A percentile compares a stretch with the other conserved stretches of the same genome.
Evolutionary conservation across 2,113 vertebrate genomes (phyloP).

Genomic region (Micronycteris hirsuta): DNA sequence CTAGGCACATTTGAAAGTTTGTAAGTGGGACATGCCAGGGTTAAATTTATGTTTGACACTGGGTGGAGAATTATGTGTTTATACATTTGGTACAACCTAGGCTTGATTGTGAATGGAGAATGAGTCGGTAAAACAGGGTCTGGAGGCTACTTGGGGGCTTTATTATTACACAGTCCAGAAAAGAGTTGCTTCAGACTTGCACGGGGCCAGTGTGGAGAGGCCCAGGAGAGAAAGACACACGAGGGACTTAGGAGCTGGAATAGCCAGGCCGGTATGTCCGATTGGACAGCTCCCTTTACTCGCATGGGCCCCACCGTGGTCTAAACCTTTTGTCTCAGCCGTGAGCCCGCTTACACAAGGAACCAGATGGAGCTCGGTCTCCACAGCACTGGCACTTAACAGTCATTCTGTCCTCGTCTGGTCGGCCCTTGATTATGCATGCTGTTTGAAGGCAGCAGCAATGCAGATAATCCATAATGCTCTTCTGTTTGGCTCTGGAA

Average conservation of each 20-base stretch:
- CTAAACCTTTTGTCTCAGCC: background rate
- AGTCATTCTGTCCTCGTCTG: background rate
- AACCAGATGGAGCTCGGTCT: background rate
- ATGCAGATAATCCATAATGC: background rate
- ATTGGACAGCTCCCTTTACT: background rate
- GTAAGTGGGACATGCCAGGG: background rate
- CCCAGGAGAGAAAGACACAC: background rate
- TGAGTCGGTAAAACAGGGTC: background rate
- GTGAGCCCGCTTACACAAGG: background rate
- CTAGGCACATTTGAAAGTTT: background rate
- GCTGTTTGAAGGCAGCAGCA: background rate
- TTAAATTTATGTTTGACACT: background rate
- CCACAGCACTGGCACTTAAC: background rate
- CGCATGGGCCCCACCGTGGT: background rate
- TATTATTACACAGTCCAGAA: background rate
- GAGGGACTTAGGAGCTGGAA: background rate
- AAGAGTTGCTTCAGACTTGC: background rate
- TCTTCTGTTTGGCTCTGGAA: slow-evolving; percentile 48
- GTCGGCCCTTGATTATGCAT: background rate
- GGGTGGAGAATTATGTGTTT: background rate
- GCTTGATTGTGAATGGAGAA: background rate
- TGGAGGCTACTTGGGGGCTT: background rate
- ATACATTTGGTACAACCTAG: background rate
- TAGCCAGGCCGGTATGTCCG: background rate
- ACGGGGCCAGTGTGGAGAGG: background rate